Evolutionary conservation across 2,113 vertebrate genomes (phyloP).

Genomic region (Galemys pyrenaicus): DNA sequence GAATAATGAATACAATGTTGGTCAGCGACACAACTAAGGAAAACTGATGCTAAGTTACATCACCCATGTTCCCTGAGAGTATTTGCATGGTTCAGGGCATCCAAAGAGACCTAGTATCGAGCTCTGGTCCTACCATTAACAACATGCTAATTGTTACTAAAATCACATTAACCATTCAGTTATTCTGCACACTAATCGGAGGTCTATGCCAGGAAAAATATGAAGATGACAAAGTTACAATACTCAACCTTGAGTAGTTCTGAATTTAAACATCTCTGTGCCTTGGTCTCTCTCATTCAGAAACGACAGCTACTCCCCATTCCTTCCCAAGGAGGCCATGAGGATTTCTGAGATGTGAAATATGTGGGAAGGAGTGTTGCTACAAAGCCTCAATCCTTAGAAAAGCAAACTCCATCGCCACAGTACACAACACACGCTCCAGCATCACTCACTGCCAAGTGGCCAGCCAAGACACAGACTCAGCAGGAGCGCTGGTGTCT

Average conservation of each 20-base stretch:
- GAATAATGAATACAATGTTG: background rate
- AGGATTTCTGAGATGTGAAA: background rate
- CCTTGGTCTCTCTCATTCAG: background rate
- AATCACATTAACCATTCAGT: background rate
- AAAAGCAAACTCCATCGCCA: background rate
- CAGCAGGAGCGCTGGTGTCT: background rate
- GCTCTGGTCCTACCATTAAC: background rate
- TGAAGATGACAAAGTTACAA: background rate
- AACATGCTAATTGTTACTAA: background rate
- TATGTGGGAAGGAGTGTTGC: conserved; percentile 49
- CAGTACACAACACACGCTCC: conserved; percentile 24
- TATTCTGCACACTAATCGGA: background rate
- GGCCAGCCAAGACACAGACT: conserved; percentile 48
- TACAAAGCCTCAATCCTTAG: conserved; percentile 11
- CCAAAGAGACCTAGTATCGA: background rate
- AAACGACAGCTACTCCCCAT: background rate
- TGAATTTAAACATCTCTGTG: background rate
- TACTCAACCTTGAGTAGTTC: background rate
- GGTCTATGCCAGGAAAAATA: too few relatives aligned
- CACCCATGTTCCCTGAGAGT: background rate
- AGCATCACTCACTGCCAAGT: background rate
- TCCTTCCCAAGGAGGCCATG: background rate
- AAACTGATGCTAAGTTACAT: background rate
- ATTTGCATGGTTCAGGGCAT: background rate
- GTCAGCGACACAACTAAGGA: background rate